Percentiles rank a stretch among this genome's conserved stretches.
Conservation (phyloP, 2,113 vertebrate species). For the Isichthys henryi region DNA sequence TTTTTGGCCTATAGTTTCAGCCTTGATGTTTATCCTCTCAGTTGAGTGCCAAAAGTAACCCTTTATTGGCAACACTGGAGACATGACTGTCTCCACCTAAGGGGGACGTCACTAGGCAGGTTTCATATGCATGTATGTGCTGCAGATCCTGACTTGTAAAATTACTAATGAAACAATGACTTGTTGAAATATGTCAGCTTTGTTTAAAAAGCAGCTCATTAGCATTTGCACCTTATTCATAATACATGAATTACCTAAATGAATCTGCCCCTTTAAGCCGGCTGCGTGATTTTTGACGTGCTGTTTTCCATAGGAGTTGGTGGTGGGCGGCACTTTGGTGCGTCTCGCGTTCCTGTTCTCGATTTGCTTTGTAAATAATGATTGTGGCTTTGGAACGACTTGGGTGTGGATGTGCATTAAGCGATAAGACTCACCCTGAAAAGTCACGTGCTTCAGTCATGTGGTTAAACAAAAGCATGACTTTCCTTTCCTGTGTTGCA, state of each 20-base stretch:
- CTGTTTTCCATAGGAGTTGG: background rate
- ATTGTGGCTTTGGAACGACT: background rate
- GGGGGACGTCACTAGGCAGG: background rate
- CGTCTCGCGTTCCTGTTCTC: background rate
- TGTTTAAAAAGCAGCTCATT: background rate
- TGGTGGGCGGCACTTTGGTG: background rate
- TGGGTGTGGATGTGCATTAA: background rate
- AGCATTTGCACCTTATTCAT: background rate
- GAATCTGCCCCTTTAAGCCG: background rate
- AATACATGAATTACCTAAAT: background rate
- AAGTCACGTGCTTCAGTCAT: background rate
- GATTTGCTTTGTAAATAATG: constrained; percentile 7
- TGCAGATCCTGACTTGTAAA: background rate
- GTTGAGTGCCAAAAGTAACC: background rate
- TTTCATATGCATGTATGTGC: background rate
- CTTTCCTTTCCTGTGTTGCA: background rate
- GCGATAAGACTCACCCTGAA: background rate
- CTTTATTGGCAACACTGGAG: background rate
- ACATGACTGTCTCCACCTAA: background rate
- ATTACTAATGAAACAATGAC: background rate
- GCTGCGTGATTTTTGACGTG: background rate
- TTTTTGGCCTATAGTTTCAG: background rate
- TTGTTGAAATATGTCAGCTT: background rate
- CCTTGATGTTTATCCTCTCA: background rate
- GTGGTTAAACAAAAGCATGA: background rate